Conservation (phyloP, 2,113 vertebrate species). For the Varanus komodoensis region DNA sequence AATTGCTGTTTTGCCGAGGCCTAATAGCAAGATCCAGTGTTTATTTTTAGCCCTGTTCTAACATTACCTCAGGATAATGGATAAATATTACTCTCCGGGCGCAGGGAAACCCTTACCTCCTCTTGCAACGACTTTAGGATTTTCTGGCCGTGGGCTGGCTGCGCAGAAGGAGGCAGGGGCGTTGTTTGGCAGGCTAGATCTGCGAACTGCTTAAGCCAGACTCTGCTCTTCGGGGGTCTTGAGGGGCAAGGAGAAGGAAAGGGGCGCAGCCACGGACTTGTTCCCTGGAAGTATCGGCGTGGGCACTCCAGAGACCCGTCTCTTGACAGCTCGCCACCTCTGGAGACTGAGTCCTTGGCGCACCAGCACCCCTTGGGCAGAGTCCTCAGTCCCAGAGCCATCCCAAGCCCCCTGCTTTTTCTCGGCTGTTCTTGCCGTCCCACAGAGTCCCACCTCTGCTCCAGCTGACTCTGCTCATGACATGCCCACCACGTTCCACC, state of each 20-base stretch:
- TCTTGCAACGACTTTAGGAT: background rate
- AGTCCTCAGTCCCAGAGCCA: background rate
- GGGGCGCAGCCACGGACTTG: no score
- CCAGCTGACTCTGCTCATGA: no score
- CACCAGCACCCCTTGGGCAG: no score
- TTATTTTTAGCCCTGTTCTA: constrained; percentile 8
- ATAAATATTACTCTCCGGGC: background rate
- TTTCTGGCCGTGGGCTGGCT: background rate
- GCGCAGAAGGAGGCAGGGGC: background rate
- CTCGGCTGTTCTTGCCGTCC: background rate
- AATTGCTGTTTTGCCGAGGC: constrained; percentile 29
- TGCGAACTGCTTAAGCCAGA: constrained; percentile 7
- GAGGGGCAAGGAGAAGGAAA: background rate
- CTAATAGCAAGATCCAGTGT: background rate
- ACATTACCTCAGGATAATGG: background rate
- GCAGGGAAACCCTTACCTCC: background rate
- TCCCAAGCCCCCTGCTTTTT: background rate
- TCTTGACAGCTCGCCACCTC: background rate
- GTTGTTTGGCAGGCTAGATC: background rate
- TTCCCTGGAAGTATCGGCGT: background rate
- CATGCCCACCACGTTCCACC: no score
- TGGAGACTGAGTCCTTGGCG: background rate
- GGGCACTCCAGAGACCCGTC: background rate
- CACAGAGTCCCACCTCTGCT: background rate
- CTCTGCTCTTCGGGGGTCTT: background rate